phyloP scores from a whole-genome alignment of 2,113 vertebrate species.

The Amblyopsis rosae region DNA sequence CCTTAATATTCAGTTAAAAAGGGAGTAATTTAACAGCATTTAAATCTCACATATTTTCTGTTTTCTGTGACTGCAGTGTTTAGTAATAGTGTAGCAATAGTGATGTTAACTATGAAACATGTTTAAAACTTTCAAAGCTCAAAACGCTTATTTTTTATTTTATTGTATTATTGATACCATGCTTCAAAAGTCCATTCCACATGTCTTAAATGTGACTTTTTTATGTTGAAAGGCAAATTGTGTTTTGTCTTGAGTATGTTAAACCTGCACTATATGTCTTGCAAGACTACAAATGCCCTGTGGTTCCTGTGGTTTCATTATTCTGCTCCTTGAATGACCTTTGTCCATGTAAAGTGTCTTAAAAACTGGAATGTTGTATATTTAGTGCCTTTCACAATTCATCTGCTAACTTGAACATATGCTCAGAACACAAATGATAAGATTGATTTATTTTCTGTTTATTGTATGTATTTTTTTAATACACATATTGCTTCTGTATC shows the following conservation, averaged over 20 bases:
- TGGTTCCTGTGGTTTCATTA: conserved; percentile 40
- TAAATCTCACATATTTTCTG: conserved; percentile 15
- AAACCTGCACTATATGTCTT: conserved; percentile 72
- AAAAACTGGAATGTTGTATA: conserved; percentile 80
- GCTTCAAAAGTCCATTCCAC: conserved; percentile 1
- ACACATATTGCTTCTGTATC: conserved; percentile 71
- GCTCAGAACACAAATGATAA: conserved; percentile 64
- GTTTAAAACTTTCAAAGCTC: conserved; percentile 37
- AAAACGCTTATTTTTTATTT: background rate
- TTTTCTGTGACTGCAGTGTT: conserved; percentile 46
- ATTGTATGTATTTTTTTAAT: conserved; percentile 77
- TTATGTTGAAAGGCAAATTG: conserved; percentile 6
- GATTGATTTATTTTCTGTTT: conserved; percentile 73
- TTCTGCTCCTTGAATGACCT: conserved; percentile 46
- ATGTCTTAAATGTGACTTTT: conserved; percentile 48
- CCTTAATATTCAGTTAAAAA: background rate
- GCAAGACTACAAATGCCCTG: conserved; percentile 60
- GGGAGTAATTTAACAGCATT: conserved; percentile 5
- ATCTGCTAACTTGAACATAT: conserved; percentile 74
- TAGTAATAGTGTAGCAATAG: conserved; percentile 60
- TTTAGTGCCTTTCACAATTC: conserved; percentile 82
- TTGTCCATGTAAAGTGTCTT: conserved; percentile 59
- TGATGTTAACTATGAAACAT: conserved; percentile 65
- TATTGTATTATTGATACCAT: background rate
- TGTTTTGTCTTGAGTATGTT: conserved; percentile 35